Evolutionary conservation across 2,888 invertebrate genomes (phyloP).

Genomic region (Leptopilina myrica): DNA sequence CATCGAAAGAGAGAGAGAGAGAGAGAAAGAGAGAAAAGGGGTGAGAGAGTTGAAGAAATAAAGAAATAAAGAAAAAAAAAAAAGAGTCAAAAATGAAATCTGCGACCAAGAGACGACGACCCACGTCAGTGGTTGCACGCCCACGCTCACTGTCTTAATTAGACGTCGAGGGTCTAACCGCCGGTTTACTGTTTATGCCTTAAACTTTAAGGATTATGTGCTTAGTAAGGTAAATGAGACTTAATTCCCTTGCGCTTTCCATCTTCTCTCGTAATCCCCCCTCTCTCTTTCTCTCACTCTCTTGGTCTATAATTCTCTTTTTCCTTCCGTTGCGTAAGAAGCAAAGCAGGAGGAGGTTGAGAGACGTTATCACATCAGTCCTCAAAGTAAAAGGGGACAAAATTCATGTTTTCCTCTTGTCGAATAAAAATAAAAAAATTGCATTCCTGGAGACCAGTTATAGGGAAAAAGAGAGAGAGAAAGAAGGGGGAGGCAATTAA

Average conservation of each 20-base stretch:
- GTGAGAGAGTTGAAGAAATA: conserved; percentile 42
- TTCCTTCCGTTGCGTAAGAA: too few relatives aligned
- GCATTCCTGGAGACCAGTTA: too few relatives aligned
- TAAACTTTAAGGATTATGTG: conserved; percentile 28
- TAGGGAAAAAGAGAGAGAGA: too few relatives aligned
- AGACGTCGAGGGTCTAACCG: conserved; percentile 26
- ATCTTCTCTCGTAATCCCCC: conserved; percentile 29
- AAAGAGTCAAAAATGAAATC: conserved; percentile 43
- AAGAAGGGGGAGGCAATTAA: too few relatives aligned
- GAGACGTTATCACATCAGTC: too few relatives aligned
- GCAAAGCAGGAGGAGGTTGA: too few relatives aligned
- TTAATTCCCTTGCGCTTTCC: conserved; percentile 7
- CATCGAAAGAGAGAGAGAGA: conserved; percentile 7
- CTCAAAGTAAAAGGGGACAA: too few relatives aligned
- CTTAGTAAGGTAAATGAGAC: conserved; percentile 29
- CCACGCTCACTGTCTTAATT: conserved; percentile 64
- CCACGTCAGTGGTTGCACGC: conserved; percentile 59
- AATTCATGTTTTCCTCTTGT: too few relatives aligned
- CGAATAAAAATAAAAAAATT: too few relatives aligned
- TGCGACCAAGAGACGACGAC: conserved; percentile 43
- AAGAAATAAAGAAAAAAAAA: conserved; percentile 46
- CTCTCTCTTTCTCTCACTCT: conserved; percentile 42
- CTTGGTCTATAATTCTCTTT: neutral
- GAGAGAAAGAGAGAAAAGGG: neutral
- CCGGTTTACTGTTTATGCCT: conserved; percentile 29